Evolutionary conservation across 2,888 invertebrate genomes (phyloP).

Genomic region (Cephonodes hylas): DNA sequence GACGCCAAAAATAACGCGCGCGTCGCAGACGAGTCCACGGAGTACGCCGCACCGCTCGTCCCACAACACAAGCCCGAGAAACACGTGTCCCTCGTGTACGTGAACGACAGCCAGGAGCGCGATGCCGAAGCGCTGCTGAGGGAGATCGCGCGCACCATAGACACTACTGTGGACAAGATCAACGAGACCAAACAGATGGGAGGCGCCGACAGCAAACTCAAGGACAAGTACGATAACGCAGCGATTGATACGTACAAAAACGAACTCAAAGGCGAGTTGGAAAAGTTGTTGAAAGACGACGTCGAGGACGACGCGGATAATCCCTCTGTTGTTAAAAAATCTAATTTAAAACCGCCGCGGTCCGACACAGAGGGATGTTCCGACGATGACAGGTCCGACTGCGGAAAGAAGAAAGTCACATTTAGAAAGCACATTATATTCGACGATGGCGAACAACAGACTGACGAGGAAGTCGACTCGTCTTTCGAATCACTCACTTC

Average conservation of each 20-base stretch:
- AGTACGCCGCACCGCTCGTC: slow-evolving; percentile 70
- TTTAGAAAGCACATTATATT: slow-evolving; percentile 76
- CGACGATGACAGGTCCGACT: slow-evolving; percentile 71
- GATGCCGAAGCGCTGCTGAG: slow-evolving; percentile 70
- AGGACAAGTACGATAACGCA: slow-evolving; percentile 52
- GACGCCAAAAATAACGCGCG: slow-evolving; percentile 61
- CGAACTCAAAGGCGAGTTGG: slow-evolving; percentile 60
- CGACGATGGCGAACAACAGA: slow-evolving; percentile 76
- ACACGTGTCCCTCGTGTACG: slow-evolving; percentile 73
- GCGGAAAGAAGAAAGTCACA: slow-evolving; percentile 70
- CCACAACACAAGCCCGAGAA: slow-evolving; percentile 66
- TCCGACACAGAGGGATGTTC: slow-evolving; percentile 70
- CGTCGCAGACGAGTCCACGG: slow-evolving; percentile 54
- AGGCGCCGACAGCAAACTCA: slow-evolving; percentile 51
- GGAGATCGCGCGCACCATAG: slow-evolving; percentile 71
- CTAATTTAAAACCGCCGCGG: slow-evolving; percentile 67
- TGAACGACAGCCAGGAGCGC: slow-evolving; percentile 65
- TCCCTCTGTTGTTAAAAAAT: slow-evolving; percentile 57
- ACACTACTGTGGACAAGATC: slow-evolving; percentile 65
- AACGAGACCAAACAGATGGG: slow-evolving; percentile 65
- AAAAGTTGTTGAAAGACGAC: slow-evolving; percentile 50
- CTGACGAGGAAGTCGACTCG: slow-evolving; percentile 67
- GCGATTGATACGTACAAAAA: slow-evolving; percentile 55
- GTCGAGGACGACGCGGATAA: slow-evolving; percentile 45
- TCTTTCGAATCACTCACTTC: slow-evolving; percentile 71